A percentile compares a stretch with the other conserved stretches of the same genome.
These are phyloP conservation scores for Stenodera caucasica DNA, from an alignment of 2,888 invertebrate genomes.

Conservation along the genomic window DNA sequence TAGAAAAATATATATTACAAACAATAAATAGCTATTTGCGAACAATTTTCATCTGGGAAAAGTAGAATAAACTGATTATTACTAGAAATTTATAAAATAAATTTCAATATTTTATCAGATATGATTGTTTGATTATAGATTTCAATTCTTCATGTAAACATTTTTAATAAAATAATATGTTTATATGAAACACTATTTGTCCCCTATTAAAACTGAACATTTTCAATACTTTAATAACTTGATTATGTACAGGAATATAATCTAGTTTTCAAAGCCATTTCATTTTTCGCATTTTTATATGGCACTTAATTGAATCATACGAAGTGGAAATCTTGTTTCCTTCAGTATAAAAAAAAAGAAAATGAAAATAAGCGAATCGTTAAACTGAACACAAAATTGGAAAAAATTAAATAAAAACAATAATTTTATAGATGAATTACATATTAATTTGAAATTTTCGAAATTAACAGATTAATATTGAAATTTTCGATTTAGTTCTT, in stretches of 20 bases:
- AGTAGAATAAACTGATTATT: neutral
- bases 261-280: neutral
- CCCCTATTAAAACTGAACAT: neutral
- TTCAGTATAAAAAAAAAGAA: neutral
- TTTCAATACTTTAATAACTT: neutral
- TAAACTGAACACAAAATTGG: neutral
- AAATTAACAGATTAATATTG: neutral
- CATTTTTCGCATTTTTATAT: neutral
- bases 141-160: neutral
- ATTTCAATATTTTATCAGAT: neutral
- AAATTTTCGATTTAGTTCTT: neutral
- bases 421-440: too few relatives aligned
- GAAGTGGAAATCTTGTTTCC: neutral
- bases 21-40: too few relatives aligned
- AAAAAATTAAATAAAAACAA: too few relatives aligned
- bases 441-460: neutral
- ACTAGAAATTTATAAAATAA: neutral
- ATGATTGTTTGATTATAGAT: neutral
- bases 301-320: neutral
- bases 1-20: neutral
- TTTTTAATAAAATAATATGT: too few relatives aligned
- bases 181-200: too few relatives aligned
- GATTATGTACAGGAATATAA: neutral
- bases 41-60: too few relatives aligned
- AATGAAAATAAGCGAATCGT: neutral